Conservation (phyloP, 2,113 vertebrate species). For the Hypocryptadius cinnamomeus region DNA sequence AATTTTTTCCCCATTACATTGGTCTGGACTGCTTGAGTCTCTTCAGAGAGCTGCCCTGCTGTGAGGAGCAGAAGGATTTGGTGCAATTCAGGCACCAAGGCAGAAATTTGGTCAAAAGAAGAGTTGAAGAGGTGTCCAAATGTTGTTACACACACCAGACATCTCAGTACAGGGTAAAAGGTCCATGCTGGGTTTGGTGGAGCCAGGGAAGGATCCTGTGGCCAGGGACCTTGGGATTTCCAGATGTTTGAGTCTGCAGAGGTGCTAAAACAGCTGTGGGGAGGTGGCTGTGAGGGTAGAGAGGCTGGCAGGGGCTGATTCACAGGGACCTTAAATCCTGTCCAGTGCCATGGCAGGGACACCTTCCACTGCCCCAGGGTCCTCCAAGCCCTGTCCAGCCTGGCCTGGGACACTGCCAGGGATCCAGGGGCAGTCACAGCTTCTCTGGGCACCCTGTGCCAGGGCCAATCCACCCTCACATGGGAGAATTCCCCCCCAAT, state of each 20-base stretch:
- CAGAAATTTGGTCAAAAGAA: neutral
- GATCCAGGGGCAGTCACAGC: neutral
- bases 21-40: neutral
- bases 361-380: rapidly evolving
- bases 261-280: neutral
- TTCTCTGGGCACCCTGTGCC: neutral
- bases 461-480: rapidly evolving
- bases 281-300: neutral
- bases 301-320: neutral
- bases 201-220: neutral
- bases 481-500: neutral
- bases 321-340: neutral
- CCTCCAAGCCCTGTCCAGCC: neutral
- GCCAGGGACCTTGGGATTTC: neutral
- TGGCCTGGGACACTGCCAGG: neutral
- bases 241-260: neutral
- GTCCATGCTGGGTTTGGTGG: neutral
- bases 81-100: neutral
- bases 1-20: neutral
- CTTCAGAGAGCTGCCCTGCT: neutral
- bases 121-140: no score
- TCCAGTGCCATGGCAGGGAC: neutral
- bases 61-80: neutral
- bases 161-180: neutral
- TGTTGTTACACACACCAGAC: neutral